Base-by-base conservation (phyloP, 2,888 invertebrate species). In the Metallyticus violacea region DNA sequence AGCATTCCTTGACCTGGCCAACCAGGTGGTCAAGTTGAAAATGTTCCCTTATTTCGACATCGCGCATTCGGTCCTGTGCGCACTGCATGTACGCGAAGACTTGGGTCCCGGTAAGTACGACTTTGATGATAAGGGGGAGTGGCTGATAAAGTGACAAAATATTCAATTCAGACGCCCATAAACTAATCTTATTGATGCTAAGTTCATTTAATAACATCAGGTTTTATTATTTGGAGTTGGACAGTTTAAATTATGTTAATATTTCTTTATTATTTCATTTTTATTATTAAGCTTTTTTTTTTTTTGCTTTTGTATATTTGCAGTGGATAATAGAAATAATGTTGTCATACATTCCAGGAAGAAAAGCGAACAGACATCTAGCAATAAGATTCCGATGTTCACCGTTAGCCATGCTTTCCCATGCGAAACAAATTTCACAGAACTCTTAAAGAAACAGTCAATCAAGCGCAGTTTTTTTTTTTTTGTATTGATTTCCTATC, bases 11-110 rank as follows among this genome's bases (percentile, higher is more conserved):
- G 98, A 99, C 93, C 95, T 99, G 94, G 99, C 99, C 93, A 99
- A 99, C 93, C 97, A 98, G 95, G 98, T 99, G 93, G 98, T 98
- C 90, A 98, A 99, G 93, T 94, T 99, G 90, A 99, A 99, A 94
- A 99, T 99, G 99, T 99, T 97, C 92, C 99, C 99, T 86, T 99
- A 99, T 93, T 99, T 99, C 93, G 99, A 99, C 92, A 96, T 99
- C 90, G 99, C 99, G 90, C 99, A 99, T 93, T 98, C 97, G 92
- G 94, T 98, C 90, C 93, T 99, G 90, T 98, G 98, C 93, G 98
- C 99, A 91, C 93, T 99, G 90, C 97, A 97, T 90, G 98, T 99
- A 89, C 94, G 98, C 91, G 99, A 99, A 92, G 99, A 99, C 93
- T 94, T 98, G 91, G 97, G 97, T 90, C 93, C 96, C 91, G 98